Evolutionary conservation across 2,888 invertebrate species (phyloP).

Genomic region (Criorhina ranunculi): DNA sequence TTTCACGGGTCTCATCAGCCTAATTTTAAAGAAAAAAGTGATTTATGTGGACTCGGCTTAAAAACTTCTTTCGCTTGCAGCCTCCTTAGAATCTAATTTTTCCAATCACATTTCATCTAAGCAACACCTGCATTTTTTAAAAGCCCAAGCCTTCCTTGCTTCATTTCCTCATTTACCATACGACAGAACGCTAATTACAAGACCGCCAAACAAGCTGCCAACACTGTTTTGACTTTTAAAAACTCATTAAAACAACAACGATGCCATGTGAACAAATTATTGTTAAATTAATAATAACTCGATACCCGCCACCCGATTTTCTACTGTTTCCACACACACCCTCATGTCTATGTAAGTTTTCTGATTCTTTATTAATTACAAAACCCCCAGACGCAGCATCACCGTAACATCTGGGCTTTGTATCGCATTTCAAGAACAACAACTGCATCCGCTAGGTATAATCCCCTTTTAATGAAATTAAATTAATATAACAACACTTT

Average conservation of each 20-base stretch:
- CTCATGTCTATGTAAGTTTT: constrained; percentile 36
- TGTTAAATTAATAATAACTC: constrained; percentile 72
- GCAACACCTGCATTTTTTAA: not conserved
- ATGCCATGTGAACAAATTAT: constrained; percentile 60
- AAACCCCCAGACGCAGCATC: constrained; percentile 16
- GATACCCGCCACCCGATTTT: constrained; percentile 51
- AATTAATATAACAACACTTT: constrained; percentile 67
- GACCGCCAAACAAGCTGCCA: constrained; percentile 2
- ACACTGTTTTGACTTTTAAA: constrained; percentile 51
- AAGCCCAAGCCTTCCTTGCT: not conserved
- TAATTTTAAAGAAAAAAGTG: no score
- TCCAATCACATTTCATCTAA: not conserved
- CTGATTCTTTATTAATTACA: constrained; percentile 63
- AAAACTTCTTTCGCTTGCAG: no score
- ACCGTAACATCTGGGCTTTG: constrained; percentile 66
- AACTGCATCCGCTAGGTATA: constrained; percentile 29
- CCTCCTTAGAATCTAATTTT: not conserved
- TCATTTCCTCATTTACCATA: constrained; percentile 56
- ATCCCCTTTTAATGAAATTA: constrained; percentile 73
- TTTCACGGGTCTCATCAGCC: no score
- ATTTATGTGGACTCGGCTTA: no score
- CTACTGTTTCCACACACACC: constrained; percentile 32
- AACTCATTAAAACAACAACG: constrained; percentile 67
- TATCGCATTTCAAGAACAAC: constrained; percentile 58
- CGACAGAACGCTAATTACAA: constrained; percentile 47